Evolutionary conservation across 2,888 invertebrate species (phyloP).

Genomic region (Oscheius sp.): DNA sequence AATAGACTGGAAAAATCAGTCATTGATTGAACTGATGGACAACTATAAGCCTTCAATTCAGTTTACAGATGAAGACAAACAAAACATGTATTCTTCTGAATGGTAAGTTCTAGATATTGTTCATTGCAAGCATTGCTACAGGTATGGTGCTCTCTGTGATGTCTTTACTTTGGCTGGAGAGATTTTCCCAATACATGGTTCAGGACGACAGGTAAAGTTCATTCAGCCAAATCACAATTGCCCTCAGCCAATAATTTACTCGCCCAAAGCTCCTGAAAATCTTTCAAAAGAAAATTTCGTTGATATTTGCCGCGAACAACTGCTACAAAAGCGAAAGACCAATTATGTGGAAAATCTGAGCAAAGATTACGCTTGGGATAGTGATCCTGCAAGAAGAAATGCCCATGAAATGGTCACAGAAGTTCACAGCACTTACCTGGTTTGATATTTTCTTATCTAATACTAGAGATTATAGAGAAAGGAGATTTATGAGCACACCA

Average conservation of each 20-base stretch:
- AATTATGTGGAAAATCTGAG: neutral
- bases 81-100: conserved; percentile 9
- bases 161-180: neutral
- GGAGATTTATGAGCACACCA: neutral
- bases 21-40: too few species aligned
- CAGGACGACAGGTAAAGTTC: neutral
- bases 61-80: neutral
- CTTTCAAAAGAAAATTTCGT: neutral
- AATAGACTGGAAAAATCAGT: neutral
- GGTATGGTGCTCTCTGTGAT: neutral
- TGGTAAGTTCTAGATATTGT: neutral
- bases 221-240: neutral
- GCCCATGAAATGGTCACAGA: conserved; percentile 10
- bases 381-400: neutral
- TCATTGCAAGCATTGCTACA: neutral
- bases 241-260: neutral
- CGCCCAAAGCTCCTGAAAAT: neutral
- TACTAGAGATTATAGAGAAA: neutral
- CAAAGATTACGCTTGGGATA: conserved; percentile 6
- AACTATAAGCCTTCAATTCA: neutral
- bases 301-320: neutral
- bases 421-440: neutral
- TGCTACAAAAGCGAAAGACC: neutral
- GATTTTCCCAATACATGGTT: neutral
- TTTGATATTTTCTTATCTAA: neutral